Percentiles rank a stretch among this genome's conserved stretches.
phyloP scores from a whole-genome alignment of 1,140 invertebrate genomes.

The Gonioctena quinquepunctata region DNA sequence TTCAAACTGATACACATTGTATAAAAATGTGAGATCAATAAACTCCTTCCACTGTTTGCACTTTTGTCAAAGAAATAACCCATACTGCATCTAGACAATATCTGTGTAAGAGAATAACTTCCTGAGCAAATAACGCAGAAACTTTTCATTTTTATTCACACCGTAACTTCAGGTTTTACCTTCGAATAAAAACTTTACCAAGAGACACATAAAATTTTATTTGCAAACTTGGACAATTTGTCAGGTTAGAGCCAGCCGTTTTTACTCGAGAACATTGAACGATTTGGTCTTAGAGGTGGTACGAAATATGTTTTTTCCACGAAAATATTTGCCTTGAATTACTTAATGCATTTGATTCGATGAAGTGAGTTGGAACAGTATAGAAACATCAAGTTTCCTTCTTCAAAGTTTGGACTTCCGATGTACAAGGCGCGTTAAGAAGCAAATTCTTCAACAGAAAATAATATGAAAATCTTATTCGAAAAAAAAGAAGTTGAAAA shows the following conservation, averaged over 20 bases:
- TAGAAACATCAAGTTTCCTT: too few species aligned
- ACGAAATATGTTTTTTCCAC: neutral
- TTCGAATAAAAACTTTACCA: neutral
- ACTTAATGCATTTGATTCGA: too few species aligned
- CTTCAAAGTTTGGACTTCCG: too few species aligned
- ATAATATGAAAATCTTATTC: too few species aligned
- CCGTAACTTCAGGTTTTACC: slow-evolving; percentile 5
- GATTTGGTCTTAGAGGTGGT: neutral
- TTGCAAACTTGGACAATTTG: slow-evolving; percentile 13
- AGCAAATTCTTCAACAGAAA: too few species aligned
- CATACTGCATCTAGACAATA: neutral
- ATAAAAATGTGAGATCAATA: too few species aligned
- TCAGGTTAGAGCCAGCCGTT: neutral
- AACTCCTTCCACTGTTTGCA: neutral
- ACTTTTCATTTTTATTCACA: slow-evolving; percentile 9
- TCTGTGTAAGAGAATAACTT: neutral
- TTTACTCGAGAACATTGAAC: neutral
- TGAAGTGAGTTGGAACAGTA: too few species aligned
- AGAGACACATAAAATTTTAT: slow-evolving; percentile 18
- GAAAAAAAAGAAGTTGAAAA: too few species aligned
- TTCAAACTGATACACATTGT: too few species aligned
- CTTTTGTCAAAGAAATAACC: neutral
- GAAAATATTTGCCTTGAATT: neutral
- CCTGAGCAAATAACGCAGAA: neutral
- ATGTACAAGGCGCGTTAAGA: too few species aligned